These are phyloP conservation scores for Corythornis madagascariensis DNA, from an alignment of 2,113 vertebrate genomes.

Conservation along the genomic window DNA sequence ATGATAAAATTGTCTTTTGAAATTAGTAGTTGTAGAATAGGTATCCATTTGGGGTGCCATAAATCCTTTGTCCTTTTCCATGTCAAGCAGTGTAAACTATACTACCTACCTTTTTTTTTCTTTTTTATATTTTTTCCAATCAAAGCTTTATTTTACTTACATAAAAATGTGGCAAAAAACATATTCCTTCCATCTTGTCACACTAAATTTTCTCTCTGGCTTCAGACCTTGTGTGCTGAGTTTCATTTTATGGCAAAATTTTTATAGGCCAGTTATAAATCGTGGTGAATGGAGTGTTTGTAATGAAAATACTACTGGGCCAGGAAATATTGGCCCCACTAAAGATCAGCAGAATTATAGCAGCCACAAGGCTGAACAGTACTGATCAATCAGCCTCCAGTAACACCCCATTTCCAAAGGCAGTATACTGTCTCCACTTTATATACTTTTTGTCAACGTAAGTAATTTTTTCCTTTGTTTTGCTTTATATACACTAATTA, in stretches of 20 bases:
- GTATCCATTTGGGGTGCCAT: background rate
- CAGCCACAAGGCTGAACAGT: background rate
- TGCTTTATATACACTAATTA: background rate
- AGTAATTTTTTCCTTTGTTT: background rate
- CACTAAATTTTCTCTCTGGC: background rate
- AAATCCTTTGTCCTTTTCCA: background rate
- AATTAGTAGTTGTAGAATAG: background rate
- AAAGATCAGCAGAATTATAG: constrained; percentile 4
- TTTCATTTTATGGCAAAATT: constrained; percentile 16
- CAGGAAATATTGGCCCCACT: background rate
- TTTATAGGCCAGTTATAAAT: constrained; percentile 15
- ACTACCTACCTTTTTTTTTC: background rate
- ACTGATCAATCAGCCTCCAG: background rate
- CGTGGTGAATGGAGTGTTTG: constrained; percentile 22
- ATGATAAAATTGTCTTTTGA: background rate
- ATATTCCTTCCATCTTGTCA: background rate
- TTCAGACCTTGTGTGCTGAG: background rate
- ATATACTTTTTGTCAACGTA: background rate
- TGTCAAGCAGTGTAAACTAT: background rate
- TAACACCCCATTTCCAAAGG: background rate
- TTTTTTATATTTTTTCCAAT: background rate
- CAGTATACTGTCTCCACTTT: background rate
- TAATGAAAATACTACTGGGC: background rate
- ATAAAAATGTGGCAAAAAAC: background rate
- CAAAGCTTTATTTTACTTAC: background rate